These are phyloP conservation scores for Hemibagrus guttatus DNA, from an alignment of 2,797 vertebrate species.

Conservation along the genomic window DNA sequence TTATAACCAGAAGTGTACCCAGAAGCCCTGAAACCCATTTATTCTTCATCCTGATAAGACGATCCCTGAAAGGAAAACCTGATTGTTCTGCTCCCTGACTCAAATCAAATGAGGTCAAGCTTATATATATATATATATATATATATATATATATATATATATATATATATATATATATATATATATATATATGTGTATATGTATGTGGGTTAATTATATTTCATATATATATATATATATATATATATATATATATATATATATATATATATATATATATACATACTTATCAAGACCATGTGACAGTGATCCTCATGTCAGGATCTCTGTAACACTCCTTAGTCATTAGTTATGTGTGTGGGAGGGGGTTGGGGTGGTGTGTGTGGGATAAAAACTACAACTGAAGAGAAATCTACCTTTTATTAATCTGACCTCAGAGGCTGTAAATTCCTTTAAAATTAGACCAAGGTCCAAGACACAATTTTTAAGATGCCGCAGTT, in stretches of 20 bases:
- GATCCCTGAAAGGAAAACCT: neutral
- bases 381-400: neutral
- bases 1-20: neutral
- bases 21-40: neutral
- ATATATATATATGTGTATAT: too few relatives aligned
- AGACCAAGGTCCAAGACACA: neutral
- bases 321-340: neutral
- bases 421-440: neutral
- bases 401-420: neutral
- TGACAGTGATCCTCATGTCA: neutral
- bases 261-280: neutral
- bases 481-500: neutral
- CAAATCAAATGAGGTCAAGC: neutral
- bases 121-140: neutral
- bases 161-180: too few relatives aligned
- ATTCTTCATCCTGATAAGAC: neutral
- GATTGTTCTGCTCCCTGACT: neutral
- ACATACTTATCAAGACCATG: neutral
- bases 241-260: too few relatives aligned
- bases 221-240: too few relatives aligned
- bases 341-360: neutral
- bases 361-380: neutral
- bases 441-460: neutral
- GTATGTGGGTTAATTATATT: too few relatives aligned
- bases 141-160: too few relatives aligned